Evolutionary conservation across 2,113 vertebrate genomes (phyloP).

Genomic region (Vombatus ursinus): DNA sequence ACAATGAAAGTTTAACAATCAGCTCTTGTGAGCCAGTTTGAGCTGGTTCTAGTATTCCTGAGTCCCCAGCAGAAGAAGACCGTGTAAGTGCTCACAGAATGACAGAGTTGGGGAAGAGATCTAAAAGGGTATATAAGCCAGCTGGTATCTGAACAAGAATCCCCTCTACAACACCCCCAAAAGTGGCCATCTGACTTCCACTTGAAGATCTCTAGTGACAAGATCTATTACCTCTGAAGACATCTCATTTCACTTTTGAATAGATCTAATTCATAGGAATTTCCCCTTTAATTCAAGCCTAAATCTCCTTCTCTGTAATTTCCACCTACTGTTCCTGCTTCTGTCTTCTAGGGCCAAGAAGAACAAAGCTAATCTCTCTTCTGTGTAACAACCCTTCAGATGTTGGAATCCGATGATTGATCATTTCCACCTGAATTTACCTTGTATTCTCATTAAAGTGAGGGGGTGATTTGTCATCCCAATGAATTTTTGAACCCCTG

Average conservation of each 20-base stretch:
- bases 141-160: neutral
- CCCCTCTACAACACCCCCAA: neutral
- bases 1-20: neutral
- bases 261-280: neutral
- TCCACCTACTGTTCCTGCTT: neutral
- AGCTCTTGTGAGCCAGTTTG: neutral
- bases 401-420: neutral
- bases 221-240: neutral
- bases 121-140: neutral
- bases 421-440: neutral
- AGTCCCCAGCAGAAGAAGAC: neutral
- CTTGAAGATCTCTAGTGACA: neutral
- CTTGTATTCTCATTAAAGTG: neutral
- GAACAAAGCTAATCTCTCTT: neutral
- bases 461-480: neutral
- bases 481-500: neutral
- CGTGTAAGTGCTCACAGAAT: neutral
- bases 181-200: neutral
- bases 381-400: neutral
- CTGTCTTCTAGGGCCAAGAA: neutral
- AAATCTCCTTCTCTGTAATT: neutral
- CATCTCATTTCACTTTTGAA: neutral
- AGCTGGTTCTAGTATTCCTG: neutral
- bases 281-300: neutral
- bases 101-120: neutral